Evolutionary conservation across 2,888 invertebrate genomes (phyloP).

Genomic region (Lasioglossum zephyrum): DNA sequence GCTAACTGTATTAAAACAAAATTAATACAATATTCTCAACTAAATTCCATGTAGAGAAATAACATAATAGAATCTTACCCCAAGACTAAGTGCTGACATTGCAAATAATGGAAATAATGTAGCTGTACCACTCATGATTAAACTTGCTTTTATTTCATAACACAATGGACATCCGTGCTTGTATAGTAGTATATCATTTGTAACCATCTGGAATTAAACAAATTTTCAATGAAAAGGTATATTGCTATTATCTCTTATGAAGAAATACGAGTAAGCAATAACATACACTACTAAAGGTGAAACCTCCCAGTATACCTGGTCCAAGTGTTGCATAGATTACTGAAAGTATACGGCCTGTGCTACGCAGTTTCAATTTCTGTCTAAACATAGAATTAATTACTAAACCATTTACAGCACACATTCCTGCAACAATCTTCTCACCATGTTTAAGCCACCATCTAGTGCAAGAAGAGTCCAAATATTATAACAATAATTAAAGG

Average conservation of each 20-base stretch:
- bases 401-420: constrained; percentile 86
- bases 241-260: neutral
- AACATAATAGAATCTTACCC: constrained; percentile 86
- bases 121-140: constrained; percentile 86
- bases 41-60: constrained; percentile 80
- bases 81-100: constrained; percentile 87
- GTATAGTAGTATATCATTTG: constrained; percentile 86
- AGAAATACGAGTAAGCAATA: neutral
- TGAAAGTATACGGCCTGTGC: constrained; percentile 87
- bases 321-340: constrained; percentile 87
- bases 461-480: neutral
- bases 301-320: constrained; percentile 86
- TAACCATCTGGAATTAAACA: constrained; percentile 85
- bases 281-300: constrained; percentile 87
- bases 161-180: constrained; percentile 88
- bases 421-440: constrained; percentile 85
- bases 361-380: constrained; percentile 86
- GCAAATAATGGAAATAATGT: constrained; percentile 87
- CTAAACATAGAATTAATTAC: constrained; percentile 88
- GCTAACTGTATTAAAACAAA: constrained; percentile 27
- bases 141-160: constrained; percentile 87
- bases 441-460: constrained; percentile 87
- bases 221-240: neutral
- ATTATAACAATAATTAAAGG: neutral
- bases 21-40: neutral